Evolutionary conservation across 2,888 invertebrate species (phyloP).

Genomic region (Nymphalis polychloros): DNA sequence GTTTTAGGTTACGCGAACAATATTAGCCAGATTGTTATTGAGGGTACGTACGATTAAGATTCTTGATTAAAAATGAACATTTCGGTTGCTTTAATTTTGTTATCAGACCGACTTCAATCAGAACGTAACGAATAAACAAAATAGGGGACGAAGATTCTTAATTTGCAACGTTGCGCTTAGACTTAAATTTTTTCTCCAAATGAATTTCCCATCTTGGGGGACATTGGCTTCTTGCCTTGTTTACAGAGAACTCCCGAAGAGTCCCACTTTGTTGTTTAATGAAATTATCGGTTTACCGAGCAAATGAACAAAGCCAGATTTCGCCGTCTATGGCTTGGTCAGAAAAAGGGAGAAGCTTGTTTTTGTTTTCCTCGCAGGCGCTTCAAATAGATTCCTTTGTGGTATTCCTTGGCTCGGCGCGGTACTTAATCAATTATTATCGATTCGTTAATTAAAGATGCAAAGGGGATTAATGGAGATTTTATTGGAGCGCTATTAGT

Average conservation of each 20-base stretch:
- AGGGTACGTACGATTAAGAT: conserved; percentile 35
- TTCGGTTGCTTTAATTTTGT: conserved; percentile 31
- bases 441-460: conserved; percentile 77
- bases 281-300: conserved; percentile 82
- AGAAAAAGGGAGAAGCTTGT: conserved; percentile 64
- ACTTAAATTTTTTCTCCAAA: conserved; percentile 75
- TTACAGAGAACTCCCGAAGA: conserved; percentile 70
- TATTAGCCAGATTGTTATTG: conserved; percentile 61
- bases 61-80: conserved; percentile 28
- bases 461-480: conserved; percentile 61
- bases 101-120: conserved; percentile 32
- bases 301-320: conserved; percentile 82
- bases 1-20: conserved; percentile 72
- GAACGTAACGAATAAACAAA: conserved; percentile 45
- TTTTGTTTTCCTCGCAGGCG: conserved; percentile 61
- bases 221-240: conserved; percentile 81
- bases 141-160: conserved; percentile 49
- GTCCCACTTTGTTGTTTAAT: conserved; percentile 82
- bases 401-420: conserved; percentile 60
- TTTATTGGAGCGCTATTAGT: conserved; percentile 10
- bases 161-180: conserved; percentile 64
- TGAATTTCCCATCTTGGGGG: conserved; percentile 79
- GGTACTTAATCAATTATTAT: conserved; percentile 80
- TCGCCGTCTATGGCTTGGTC: conserved; percentile 70
- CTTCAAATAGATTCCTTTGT: conserved; percentile 72